phyloP scores from a whole-genome alignment of 2,797 vertebrate genomes.

The Trichosurus vulpecula region DNA sequence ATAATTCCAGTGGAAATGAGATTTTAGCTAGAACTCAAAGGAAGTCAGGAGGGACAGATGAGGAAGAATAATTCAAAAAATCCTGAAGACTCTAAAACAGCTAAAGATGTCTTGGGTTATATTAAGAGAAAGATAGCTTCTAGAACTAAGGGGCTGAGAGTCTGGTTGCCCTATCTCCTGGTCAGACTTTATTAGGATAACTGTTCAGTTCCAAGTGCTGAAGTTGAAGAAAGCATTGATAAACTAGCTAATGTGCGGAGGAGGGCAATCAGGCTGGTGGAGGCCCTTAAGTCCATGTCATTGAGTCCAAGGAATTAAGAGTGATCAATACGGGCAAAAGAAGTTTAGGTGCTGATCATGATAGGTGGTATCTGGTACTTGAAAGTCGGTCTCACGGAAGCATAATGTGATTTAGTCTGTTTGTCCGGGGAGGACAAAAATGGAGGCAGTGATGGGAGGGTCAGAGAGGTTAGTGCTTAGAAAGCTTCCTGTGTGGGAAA shows the following conservation, averaged over 20 bases:
- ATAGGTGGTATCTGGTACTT: neutral
- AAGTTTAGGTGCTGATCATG: neutral
- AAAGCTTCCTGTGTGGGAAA: neutral
- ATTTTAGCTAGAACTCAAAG: neutral
- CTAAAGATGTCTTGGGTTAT: neutral
- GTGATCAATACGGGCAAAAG: neutral
- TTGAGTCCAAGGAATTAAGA: neutral
- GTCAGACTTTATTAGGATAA: neutral
- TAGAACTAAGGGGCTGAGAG: neutral
- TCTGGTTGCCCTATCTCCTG: neutral
- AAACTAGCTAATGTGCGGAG: neutral
- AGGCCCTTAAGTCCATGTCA: neutral
- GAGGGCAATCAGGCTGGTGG: neutral
- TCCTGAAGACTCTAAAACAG: neutral
- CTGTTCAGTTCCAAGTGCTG: neutral
- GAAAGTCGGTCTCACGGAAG: neutral
- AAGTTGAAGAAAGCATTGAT: neutral
- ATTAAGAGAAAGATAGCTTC: neutral
- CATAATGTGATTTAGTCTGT: neutral
- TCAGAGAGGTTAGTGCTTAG: neutral
- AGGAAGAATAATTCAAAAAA: neutral
- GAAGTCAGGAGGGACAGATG: neutral
- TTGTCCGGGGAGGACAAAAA: neutral
- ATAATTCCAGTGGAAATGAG: neutral
- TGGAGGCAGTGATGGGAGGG: neutral